These are phyloP conservation scores for Tamias sibiricus DNA, from an alignment of 2,113 vertebrate genomes.

Conservation along the genomic window DNA sequence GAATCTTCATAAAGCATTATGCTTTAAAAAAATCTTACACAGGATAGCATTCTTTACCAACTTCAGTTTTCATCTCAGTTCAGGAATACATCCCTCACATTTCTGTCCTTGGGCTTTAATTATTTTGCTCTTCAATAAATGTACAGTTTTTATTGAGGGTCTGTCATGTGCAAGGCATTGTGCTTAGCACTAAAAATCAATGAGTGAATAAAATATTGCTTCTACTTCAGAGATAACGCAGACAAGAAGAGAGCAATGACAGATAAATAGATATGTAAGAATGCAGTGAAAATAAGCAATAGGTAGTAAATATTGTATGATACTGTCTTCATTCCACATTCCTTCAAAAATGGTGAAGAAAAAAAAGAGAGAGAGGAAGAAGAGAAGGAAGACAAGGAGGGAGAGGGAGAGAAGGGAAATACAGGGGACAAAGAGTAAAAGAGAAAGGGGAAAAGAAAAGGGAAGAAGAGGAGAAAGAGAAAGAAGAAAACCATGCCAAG, in stretches of 20 bases:
- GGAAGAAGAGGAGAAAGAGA: too few species aligned
- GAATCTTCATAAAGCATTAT: not conserved
- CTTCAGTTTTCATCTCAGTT: not conserved
- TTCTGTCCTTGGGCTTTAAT: not conserved
- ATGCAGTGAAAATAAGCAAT: not conserved
- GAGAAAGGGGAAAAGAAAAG: fast-evolving
- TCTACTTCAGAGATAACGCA: not conserved
- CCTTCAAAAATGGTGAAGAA: not conserved
- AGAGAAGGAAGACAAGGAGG: not conserved
- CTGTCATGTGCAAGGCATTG: not conserved
- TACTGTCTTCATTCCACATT: not conserved
- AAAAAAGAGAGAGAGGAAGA: not conserved
- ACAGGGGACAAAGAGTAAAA: too few species aligned
- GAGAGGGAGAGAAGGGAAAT: too few species aligned
- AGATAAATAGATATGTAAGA: not conserved
- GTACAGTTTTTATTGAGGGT: not conserved
- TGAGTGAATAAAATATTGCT: not conserved
- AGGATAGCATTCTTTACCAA: not conserved
- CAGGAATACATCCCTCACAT: not conserved
- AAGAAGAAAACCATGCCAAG: not conserved
- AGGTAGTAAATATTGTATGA: not conserved
- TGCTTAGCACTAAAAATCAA: too few species aligned
- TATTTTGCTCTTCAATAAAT: not conserved
- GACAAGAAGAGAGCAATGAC: not conserved
- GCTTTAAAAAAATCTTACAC: not conserved